phyloP scores from a whole-genome alignment of 2,113 vertebrate species.

The Aplodontia rufa region DNA sequence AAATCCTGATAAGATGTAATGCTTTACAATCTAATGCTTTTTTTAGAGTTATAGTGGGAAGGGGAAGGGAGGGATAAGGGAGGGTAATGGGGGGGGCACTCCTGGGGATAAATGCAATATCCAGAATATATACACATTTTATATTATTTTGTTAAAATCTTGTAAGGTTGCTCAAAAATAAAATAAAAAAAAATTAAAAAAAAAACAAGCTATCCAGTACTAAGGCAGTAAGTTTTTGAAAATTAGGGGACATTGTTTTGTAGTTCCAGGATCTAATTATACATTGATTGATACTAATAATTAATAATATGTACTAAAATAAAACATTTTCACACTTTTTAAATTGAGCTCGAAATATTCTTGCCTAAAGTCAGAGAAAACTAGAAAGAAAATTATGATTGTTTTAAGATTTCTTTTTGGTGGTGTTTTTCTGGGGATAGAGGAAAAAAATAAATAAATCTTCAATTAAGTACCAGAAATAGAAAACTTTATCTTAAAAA shows the following conservation, averaged over 20 bases:
- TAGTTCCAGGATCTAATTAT: background rate
- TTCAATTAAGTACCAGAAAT: background rate
- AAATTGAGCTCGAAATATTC: conserved; percentile 2
- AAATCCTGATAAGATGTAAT: too few relatives aligned
- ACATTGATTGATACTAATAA: background rate
- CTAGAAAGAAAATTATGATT: background rate
- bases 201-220: background rate
- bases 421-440: background rate
- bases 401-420: background rate
- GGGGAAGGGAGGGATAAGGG: too few relatives aligned
- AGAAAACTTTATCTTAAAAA: background rate
- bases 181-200: too few relatives aligned
- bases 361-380: conserved; percentile 29
- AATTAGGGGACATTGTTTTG: background rate
- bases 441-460: background rate
- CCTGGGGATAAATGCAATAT: too few relatives aligned
- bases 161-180: too few relatives aligned
- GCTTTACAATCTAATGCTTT: too few relatives aligned
- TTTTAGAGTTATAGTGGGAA: too few relatives aligned
- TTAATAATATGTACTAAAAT: background rate
- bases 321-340: background rate
- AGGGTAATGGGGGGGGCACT: too few relatives aligned
- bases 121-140: too few relatives aligned
- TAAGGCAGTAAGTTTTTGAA: conserved; percentile 1
- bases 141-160: too few relatives aligned